Evolutionary conservation across 2,113 vertebrate genomes (phyloP).

Genomic region (Ptyas mucosa): DNA sequence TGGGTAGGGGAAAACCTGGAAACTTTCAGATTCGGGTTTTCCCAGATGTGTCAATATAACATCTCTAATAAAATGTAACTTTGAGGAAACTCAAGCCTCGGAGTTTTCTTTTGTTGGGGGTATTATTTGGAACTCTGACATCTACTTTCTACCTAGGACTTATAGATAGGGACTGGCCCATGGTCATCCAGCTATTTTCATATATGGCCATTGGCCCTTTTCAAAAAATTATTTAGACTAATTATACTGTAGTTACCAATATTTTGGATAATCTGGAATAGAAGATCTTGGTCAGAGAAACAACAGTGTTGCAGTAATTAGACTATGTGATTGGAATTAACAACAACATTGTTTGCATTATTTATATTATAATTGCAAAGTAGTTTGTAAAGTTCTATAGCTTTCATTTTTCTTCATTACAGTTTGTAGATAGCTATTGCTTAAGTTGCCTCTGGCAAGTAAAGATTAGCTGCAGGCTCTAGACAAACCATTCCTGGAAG

Average conservation of each 20-base stretch:
- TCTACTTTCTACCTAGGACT: background rate
- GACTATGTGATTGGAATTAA: background rate
- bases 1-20: no score
- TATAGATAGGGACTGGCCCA: background rate
- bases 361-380: background rate
- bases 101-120: no score
- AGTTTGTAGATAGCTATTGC: background rate
- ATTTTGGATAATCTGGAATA: background rate
- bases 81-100: no score
- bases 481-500: background rate
- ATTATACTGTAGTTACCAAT: background rate
- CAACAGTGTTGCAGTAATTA: background rate
- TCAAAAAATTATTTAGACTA: background rate
- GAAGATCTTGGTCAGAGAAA: background rate
- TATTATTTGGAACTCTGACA: no score
- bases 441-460: background rate
- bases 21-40: no score
- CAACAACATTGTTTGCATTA: background rate
- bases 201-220: conserved; percentile 1
- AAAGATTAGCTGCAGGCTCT: background rate
- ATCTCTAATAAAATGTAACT: no score
- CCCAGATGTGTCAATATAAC: no score
- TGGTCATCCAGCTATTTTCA: background rate
- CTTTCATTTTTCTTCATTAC: background rate
- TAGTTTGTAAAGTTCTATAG: background rate